These are phyloP conservation scores for Zaprionus lachaisei DNA, from an alignment of 1,140 invertebrate species.

Conservation along the genomic window DNA sequence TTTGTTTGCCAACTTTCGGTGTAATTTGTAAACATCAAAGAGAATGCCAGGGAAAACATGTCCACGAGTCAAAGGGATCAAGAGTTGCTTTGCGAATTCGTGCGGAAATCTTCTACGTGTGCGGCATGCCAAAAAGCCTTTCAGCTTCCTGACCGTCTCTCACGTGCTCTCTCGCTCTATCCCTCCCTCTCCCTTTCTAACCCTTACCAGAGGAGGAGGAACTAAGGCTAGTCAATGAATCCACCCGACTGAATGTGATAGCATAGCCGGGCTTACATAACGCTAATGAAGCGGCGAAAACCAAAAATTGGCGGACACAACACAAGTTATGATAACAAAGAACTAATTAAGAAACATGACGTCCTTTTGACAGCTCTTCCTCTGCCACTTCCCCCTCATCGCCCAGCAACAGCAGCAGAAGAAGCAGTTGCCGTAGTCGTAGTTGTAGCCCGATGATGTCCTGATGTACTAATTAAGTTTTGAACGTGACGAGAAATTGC, in stretches of 20 bases:
- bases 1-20: constrained; percentile 82
- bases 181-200: not conserved
- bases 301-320: constrained; percentile 35
- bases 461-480: constrained; percentile 83
- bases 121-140: constrained; percentile 66
- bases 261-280: constrained; percentile 16
- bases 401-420: not conserved
- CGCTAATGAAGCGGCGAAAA: constrained; percentile 58
- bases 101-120: constrained; percentile 83
- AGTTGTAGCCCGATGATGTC: constrained; percentile 56
- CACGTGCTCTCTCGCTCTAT: not conserved
- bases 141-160: not conserved
- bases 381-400: not conserved
- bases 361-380: constrained; percentile 71
- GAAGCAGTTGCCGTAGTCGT: not conserved
- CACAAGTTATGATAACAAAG: constrained; percentile 79
- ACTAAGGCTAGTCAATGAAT: constrained; percentile 32
- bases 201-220: constrained; percentile 4
- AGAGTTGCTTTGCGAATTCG: constrained; percentile 83
- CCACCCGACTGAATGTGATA: not conserved
- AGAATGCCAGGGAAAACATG: constrained; percentile 79
- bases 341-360: constrained; percentile 83
- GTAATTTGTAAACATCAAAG: constrained; percentile 83
- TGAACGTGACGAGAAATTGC: constrained; percentile 80
- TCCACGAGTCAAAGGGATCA: constrained; percentile 82